These are phyloP conservation scores for Agrochola lota DNA, from an alignment of 2,888 invertebrate species.

Conservation along the genomic window DNA sequence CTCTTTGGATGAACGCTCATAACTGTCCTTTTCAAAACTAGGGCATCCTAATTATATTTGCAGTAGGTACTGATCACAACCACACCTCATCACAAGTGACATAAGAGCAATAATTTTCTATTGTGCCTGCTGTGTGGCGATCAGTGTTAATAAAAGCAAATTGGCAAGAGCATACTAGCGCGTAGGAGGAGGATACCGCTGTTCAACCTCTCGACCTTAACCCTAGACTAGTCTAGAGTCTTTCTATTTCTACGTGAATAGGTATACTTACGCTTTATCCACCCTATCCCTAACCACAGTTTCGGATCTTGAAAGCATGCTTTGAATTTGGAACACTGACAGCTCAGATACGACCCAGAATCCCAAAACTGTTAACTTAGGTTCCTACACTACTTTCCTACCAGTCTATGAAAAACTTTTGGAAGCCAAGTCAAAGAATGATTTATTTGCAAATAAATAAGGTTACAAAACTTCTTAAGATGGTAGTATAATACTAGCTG, in stretches of 20 bases:
- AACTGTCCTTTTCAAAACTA: too few species aligned
- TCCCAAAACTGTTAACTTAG: not conserved
- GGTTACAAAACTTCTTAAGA: too few species aligned
- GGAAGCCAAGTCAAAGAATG: too few species aligned
- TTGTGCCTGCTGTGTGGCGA: slow-evolving; percentile 20
- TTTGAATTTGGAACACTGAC: not conserved
- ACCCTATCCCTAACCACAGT: not conserved
- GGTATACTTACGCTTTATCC: too few species aligned
- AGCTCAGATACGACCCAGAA: not conserved
- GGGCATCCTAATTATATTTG: slow-evolving; percentile 6
- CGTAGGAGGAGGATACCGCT: slow-evolving; percentile 23
- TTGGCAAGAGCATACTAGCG: slow-evolving; percentile 19
- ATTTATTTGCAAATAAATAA: too few species aligned
- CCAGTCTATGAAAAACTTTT: not conserved
- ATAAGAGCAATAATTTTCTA: slow-evolving; percentile 40
- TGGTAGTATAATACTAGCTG: too few species aligned
- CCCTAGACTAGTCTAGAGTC: not conserved
- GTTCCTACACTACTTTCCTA: too few species aligned
- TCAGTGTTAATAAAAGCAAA: slow-evolving; percentile 20
- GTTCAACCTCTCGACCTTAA: slow-evolving; percentile 29
- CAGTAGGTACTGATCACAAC: not conserved
- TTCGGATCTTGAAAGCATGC: not conserved
- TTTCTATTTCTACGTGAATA: not conserved
- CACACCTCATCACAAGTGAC: not conserved
- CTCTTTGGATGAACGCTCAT: too few species aligned